A percentile compares a stretch with the other conserved stretches of the same genome.
phyloP scores from a whole-genome alignment of 2,888 invertebrate species.

The Callosobruchus maculatus region DNA sequence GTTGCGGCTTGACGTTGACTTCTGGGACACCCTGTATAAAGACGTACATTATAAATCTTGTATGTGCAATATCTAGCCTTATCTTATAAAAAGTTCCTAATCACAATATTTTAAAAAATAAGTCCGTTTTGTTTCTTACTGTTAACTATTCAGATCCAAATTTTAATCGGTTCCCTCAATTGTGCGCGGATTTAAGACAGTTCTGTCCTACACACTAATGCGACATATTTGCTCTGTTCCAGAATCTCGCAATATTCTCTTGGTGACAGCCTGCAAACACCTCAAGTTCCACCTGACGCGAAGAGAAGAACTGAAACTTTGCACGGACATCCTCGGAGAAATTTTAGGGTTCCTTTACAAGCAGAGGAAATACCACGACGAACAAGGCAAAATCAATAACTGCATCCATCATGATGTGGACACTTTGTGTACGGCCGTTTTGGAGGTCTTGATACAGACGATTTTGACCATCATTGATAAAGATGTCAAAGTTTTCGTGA shows the following conservation, averaged over 20 bases:
- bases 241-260: conserved; percentile 82
- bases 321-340: conserved; percentile 84
- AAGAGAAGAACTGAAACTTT: conserved; percentile 76
- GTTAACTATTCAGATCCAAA: no score
- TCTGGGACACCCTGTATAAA: no score
- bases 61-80: no score
- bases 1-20: no score
- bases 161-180: no score
- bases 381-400: conserved; percentile 57
- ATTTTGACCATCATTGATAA: conserved; percentile 78
- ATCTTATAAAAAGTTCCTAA: no score
- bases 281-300: conserved; percentile 77
- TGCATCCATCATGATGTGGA: conserved; percentile 76
- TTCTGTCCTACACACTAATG: no score
- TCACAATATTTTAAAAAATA: no score
- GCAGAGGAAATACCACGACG: conserved; percentile 49
- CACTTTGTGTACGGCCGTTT: conserved; percentile 72
- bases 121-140: no score
- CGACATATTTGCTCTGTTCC: conserved; percentile 28
- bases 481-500: conserved; percentile 56
- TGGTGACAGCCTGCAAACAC: conserved; percentile 82
- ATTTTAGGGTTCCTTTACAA: conserved; percentile 66
- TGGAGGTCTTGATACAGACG: conserved; percentile 83
- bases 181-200: no score
- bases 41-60: no score